Evolutionary conservation across 1,140 invertebrate species (phyloP), one percentile per base, ranked within the genome.

Genomic region (Hestina assimilis): DNA sequence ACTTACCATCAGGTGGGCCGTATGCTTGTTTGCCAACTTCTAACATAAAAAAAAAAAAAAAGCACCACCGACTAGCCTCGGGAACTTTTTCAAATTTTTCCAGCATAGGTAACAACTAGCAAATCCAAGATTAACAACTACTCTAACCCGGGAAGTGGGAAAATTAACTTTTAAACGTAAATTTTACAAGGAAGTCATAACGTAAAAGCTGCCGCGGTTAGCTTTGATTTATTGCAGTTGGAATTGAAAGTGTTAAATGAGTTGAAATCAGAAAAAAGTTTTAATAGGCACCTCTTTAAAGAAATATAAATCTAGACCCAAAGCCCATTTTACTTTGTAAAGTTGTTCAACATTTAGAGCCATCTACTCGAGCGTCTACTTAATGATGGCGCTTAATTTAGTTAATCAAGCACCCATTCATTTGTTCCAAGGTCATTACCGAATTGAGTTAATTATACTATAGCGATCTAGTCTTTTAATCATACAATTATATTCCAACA

Each of bases 151-250:
- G 63, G 68, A 63, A 74, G 69, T 57, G 73, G 79, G 81, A 83
- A 83, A 80, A 86, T 86, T 86, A 80, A 86, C 75, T 84, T 84
- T 86, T 80, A 84, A 84, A 84, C 83, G 81, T 87, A 86, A 87
- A 86, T 84, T 84, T 87, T 87, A 86, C 79, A 81, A 82, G 79
- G 76, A 80, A 87, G 75, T 87, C 82, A 84, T 87, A 87, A 87
- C 76, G 78, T 78, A 74, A 83, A 85, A 83, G 80, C 80, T 81
- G 81, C 75, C 79, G 75, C 79, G 80, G 84, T 84, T 80, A 78
- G 73, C 73, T 71, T 70, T 85, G 82, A 87, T 87, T 87, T 86
- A 87, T 84, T 74, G 71, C 76, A 76, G 69, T 84, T 79, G 63
- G 78, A 84, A 80, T 83, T 83, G 81, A 84, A 84, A 87, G 81